Evolutionary conservation across 2,113 vertebrate genomes (phyloP), one percentile per base, ranked within the genome.

Genomic region (Sakesphorus luctuosus): DNA sequence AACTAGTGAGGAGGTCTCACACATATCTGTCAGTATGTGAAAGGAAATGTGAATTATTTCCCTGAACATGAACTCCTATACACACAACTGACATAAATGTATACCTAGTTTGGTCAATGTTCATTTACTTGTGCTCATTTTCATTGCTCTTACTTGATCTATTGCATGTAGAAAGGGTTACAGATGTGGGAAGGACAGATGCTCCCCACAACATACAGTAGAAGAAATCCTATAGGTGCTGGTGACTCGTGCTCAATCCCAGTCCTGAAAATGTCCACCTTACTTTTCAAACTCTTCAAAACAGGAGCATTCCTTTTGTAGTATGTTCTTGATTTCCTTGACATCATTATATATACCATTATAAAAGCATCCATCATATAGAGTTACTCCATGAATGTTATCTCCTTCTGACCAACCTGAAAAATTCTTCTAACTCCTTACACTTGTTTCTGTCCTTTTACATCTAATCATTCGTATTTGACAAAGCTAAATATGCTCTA

Each of bases 381-480:
- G 31, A 68, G 44, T 75, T 92, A 71, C 78, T 94, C 19, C 63
- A 31, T 31, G 29, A 71, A 66, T 55, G 35, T 52, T 69, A 94
- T 68, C 93, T 95, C 53, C 80, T 89, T 79, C 86, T 88, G 65
- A 84, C 52, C 15, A 5, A 53, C 65, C 56, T 90, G 92, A 93
- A 86, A 94, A 96, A 65, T 61, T 66, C 26, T 76, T 69, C 46
- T 77, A 90, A 90, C 29, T 89, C 65, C 69, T 81, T 81, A 68
- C 65, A 17, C 56, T 71, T 93, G 52, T 75, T 84, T 90, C 55
- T 86, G 89, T 61, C 88, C 69, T 50, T 53, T 84, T 75, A 68
- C 62, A 75, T 88, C 79, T 84, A 53, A 73, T 82, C 58, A 78
- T 90, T 89, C 75, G 25, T 50, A 69, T 49, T 62, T 92, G 80